Evolutionary conservation across 2,888 invertebrate species (phyloP).

Genomic region (Pelosia muscerda): DNA sequence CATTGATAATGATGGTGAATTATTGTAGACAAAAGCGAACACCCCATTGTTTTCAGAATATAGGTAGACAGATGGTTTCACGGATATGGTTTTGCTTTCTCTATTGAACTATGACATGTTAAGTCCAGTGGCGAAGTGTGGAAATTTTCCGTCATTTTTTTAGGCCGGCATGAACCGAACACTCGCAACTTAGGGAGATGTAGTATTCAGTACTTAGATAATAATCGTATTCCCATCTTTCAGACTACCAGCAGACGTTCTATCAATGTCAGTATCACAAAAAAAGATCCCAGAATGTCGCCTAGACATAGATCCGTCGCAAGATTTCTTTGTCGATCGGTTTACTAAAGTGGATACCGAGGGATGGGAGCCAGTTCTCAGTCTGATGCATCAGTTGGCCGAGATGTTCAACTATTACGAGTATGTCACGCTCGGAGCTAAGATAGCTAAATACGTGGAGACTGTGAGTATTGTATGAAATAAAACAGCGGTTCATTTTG

Average conservation of each 20-base stretch:
- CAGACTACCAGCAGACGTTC: conserved; percentile 67
- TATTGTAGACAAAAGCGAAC: no score
- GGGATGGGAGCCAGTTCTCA: conserved; percentile 69
- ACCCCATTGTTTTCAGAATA: no score
- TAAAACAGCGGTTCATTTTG: not conserved
- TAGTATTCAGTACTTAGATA: not conserved
- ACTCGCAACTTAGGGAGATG: no score
- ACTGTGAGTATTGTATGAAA: conserved; percentile 62
- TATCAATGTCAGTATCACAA: conserved; percentile 55
- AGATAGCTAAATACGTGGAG: conserved; percentile 75
- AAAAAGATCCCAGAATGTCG: conserved; percentile 73
- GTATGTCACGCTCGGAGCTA: conserved; percentile 67
- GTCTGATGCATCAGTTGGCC: conserved; percentile 71
- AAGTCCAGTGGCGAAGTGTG: no score
- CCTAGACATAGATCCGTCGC: conserved; percentile 48
- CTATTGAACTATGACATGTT: no score
- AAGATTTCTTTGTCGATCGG: conserved; percentile 71
- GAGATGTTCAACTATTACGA: conserved; percentile 71
- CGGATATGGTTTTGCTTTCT: no score
- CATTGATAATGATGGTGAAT: no score
- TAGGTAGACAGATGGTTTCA: no score
- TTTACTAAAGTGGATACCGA: conserved; percentile 60
- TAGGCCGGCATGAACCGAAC: no score
- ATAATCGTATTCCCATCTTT: conserved; percentile 14
- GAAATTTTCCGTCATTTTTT: no score